Evolutionary conservation across 1,140 invertebrate genomes (phyloP).

Genomic region (Zophobas atratus): DNA sequence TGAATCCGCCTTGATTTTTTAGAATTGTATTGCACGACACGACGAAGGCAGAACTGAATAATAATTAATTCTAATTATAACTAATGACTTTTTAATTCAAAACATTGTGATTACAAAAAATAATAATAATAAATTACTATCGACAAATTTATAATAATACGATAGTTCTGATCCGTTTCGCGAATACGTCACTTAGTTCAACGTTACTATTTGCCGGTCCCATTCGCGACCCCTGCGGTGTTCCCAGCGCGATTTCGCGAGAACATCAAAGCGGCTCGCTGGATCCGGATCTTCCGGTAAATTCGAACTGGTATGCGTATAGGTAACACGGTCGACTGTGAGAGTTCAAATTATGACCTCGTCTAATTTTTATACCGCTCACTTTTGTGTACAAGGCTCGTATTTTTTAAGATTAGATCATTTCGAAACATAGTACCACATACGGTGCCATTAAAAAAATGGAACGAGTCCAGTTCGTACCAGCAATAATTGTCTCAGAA

Average conservation of each 20-base stretch:
- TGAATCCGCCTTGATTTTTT: no score
- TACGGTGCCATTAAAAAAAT: constrained; percentile 26
- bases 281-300: constrained; percentile 27
- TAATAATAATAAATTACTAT: no score
- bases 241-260: constrained; percentile 11
- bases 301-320: constrained; percentile 24
- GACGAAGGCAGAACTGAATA: no score
- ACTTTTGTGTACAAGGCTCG: constrained; percentile 38
- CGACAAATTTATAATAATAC: no score
- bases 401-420: constrained; percentile 35
- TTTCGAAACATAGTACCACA: constrained; percentile 34
- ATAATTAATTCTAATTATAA: no score
- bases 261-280: neutral
- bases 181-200: no score
- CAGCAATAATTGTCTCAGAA: constrained; percentile 29
- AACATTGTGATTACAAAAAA: no score
- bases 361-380: constrained; percentile 35
- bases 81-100: no score
- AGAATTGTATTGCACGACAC: no score
- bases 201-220: neutral
- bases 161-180: no score
- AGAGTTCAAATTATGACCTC: constrained; percentile 41
- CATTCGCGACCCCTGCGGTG: neutral
- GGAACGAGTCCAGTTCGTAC: constrained; percentile 18
- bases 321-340: constrained; percentile 23